These are phyloP conservation scores for Porites lobata DNA, from an alignment of 92 coral and sea anemone species.

Conservation along the genomic window DNA sequence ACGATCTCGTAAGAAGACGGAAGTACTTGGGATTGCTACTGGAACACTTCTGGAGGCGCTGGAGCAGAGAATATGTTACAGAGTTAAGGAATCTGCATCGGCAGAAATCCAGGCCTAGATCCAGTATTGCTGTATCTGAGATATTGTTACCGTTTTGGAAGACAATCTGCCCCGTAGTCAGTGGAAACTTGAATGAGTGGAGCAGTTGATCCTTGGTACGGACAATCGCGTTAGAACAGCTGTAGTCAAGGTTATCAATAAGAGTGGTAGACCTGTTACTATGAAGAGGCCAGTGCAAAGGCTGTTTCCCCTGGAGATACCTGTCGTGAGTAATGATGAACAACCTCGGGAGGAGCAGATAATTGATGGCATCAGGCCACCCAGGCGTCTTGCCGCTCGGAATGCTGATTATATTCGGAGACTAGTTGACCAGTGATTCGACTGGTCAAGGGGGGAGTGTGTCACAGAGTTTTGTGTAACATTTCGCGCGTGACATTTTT, in stretches of 20 bases:
- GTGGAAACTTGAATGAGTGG: constrained; percentile 51
- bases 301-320: constrained; percentile 40
- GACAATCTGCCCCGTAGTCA: constrained; percentile 48
- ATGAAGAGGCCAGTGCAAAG: constrained; percentile 40
- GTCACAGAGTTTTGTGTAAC: too few species aligned
- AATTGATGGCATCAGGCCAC: too few species aligned
- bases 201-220: constrained; percentile 32
- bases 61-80: constrained; percentile 46
- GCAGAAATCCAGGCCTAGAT: constrained; percentile 13
- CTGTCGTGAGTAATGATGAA: constrained; percentile 7
- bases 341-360: background rate
- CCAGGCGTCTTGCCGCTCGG: constrained; percentile 11
- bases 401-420: constrained; percentile 19
- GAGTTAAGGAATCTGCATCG: constrained; percentile 50
- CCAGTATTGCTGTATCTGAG: constrained; percentile 16
- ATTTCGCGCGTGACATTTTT: background rate
- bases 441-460: too few species aligned
- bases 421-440: background rate
- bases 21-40: constrained; percentile 16
- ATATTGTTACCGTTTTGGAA: constrained; percentile 50
- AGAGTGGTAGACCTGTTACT: constrained; percentile 21
- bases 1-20: constrained; percentile 25
- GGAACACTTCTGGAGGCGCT: constrained; percentile 52
- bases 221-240: constrained; percentile 40
- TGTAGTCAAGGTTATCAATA: constrained; percentile 19